Percentiles rank a stretch among this genome's conserved stretches.
These are phyloP conservation scores for Sepiola atlantica DNA, from an alignment of 2,888 invertebrate species.

Conservation along the genomic window DNA sequence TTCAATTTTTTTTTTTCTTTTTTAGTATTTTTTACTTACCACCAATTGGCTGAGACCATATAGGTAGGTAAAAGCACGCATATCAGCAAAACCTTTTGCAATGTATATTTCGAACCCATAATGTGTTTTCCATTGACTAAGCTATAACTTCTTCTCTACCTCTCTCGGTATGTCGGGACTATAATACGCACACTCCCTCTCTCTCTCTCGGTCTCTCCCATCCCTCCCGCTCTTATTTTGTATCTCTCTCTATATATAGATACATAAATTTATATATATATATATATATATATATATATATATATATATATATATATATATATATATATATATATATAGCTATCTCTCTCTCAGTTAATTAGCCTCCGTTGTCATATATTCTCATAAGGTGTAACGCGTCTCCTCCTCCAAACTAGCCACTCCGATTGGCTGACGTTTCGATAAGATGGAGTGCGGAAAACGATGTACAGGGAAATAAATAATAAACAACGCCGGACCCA, in stretches of 20 bases:
- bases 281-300: too few relatives aligned
- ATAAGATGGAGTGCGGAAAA: not conserved
- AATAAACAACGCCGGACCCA: not conserved
- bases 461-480: not conserved
- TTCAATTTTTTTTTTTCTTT: too few relatives aligned
- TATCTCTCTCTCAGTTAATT: not conserved
- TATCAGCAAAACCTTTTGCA: not conserved
- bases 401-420: not conserved
- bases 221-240: too few relatives aligned
- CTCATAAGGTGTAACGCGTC: not conserved
- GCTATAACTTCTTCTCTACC: not conserved
- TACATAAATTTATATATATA: too few relatives aligned
- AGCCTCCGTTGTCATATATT: not conserved
- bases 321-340: too few relatives aligned
- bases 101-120: slow-evolving; percentile 14
- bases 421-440: not conserved
- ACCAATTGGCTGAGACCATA: not conserved
- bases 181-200: too few relatives aligned
- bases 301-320: too few relatives aligned
- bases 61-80: not conserved
- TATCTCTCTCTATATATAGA: too few relatives aligned
- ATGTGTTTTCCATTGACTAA: not conserved
- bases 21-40: not conserved
- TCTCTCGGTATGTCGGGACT: not conserved
- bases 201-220: too few relatives aligned